Percentiles rank a stretch among this genome's conserved stretches.
These are phyloP conservation scores for Hyla sarda DNA, from an alignment of 2,113 vertebrate species.

Conservation along the genomic window DNA sequence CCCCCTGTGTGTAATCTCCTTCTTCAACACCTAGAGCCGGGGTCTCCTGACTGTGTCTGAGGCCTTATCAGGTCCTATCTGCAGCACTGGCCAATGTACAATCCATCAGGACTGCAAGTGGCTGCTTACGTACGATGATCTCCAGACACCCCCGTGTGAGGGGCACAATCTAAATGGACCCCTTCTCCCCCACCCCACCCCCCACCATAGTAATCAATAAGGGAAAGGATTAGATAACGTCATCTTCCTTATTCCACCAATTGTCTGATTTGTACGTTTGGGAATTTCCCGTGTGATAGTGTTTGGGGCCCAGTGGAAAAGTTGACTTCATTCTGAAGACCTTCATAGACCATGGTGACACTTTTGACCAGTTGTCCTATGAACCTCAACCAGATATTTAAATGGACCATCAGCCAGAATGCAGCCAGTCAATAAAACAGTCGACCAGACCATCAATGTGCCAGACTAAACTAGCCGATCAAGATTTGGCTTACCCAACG, in stretches of 20 bases:
- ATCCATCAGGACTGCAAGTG: slow-evolving; percentile 26
- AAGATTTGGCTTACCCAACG: no score
- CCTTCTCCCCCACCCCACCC: neutral
- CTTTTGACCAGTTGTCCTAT: neutral
- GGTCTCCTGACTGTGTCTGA: neutral
- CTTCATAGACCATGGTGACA: neutral
- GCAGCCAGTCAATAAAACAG: no score
- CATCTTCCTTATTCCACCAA: neutral
- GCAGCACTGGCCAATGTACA: slow-evolving; percentile 11
- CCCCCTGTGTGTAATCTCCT: neutral
- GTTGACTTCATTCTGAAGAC: neutral
- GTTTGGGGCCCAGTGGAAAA: neutral
- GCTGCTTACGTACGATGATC: slow-evolving; percentile 36
- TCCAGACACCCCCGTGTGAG: neutral
- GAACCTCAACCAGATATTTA: neutral
- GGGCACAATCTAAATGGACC: neutral
- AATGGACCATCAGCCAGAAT: no score
- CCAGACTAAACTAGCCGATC: no score
- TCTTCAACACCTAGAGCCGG: slow-evolving; percentile 32
- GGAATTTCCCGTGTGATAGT: neutral
- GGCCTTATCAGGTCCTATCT: slow-evolving; percentile 30
- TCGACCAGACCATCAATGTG: no score
- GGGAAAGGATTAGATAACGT: slow-evolving; percentile 9
- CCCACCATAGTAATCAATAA: neutral
- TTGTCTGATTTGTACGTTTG: neutral